Base-by-base conservation (phyloP, 2,113 vertebrate species). In the Anseranas semipalmata region DNA sequence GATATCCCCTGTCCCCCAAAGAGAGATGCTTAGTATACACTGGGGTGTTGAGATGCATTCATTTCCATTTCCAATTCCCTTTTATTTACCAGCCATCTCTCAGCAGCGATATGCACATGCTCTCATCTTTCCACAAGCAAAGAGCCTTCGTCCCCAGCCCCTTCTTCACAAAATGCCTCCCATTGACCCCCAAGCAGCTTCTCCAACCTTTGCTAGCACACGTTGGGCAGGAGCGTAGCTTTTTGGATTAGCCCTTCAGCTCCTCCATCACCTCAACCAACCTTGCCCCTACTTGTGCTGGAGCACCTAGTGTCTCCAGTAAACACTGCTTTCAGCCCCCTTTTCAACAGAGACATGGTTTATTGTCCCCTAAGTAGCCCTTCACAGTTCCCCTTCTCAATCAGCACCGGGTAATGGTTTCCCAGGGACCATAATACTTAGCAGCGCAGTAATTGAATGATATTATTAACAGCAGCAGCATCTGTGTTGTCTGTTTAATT, bases 401-500 rank as follows among this genome's bases (percentile, higher is more conserved):
- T 96, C 97, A 96, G 94, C 86, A 76, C 77, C 91, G 78, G 96
- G 87, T 95, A 96, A 97, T 97, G 95, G 95, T 85, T 97, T 97
- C 97, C 84, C 58, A 55, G 89, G 96, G 96, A 96, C 95, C 92
- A 96, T 96, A 97, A 96, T 95, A 95, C 95, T 97, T 97, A 97
- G 93, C 93, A 96, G 89, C 86, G 90, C 91, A 87, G 91, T 97
- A 97, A 97, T 97, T 97, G 96, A 97, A 97, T 95, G 93, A 96
- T 92, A 95, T 97, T 97, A 98, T 97, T 96, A 97, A 98, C 95
- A 93, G 91, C 82, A 96, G 90, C 94, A 92, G 92, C 96, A 97
- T 97, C 96, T 97, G 95, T 95, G 96, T 96, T 96, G 96, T 95
- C 96, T 97, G 95, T 96, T 97, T 98, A 98, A 98, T 97, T 98